Evolutionary conservation across 2,113 vertebrate genomes (phyloP), one percentile per base, ranked within the genome.

Genomic region (Petromus typicus): DNA sequence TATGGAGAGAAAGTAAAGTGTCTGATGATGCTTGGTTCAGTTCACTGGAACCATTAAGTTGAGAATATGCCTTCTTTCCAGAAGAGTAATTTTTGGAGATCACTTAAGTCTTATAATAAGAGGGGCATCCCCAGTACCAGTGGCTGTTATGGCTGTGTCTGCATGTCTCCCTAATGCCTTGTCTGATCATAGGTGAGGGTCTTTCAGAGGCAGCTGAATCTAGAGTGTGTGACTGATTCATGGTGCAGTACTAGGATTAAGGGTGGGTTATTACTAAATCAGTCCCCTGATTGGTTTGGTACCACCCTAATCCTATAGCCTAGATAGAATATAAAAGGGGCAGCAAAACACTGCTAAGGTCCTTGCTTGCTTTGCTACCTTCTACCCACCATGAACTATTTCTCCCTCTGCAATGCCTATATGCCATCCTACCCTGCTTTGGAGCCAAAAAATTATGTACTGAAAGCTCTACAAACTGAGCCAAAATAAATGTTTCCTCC

Each of bases 41-140:
- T 84, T 94, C 80, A 95, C 59, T 96, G 78, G 22, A 57, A 61
- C 91, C 34, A 78, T 90, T 73, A 82, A 88, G 17, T 85, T 91
- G 85, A 82, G 22, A 97, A 89, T 64, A 1, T 91, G 32, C 40
- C 76, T 89, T 93, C 22, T 96, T 96, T 88, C 32, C 34, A 23
- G 56, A 61, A 95, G 89, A 82, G 79, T 82, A 93, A 34, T 89
- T 93, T 51, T 37, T 90, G 12, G 22, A 76, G 34, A 83, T 85
- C 32, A 51, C 95, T 5, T 75, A 82, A 73, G 25, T 86, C 45
- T 78, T 92, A 37, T 89, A 95, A 64, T 93, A 2, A 71, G n/a
- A 95, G 25, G 17, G 30, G 1, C 5, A 78, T 79, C 45, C 37
- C n/a, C 32, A 66, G 17, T 8, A 23, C 56, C 17, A 89, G 48